phyloP scores from a whole-genome alignment of 2,888 invertebrate genomes.

The Linnaemya vulpina region DNA sequence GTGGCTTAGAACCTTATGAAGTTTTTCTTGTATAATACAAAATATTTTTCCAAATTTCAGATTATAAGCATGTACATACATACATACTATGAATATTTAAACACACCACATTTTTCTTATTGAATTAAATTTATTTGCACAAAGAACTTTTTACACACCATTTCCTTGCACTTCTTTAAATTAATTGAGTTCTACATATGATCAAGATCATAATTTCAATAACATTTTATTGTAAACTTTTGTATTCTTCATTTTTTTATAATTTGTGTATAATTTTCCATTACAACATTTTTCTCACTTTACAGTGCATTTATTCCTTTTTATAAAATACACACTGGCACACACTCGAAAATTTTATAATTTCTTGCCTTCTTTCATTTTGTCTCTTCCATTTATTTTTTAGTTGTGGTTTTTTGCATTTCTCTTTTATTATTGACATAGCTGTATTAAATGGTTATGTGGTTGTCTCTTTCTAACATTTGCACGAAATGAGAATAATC shows the following conservation, averaged over 20 bases:
- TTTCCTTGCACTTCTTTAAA: conserved; percentile 13
- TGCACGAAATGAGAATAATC: conserved; percentile 54
- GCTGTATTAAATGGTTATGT: conserved; percentile 22
- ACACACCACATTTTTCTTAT: conserved; percentile 28
- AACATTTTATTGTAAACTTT: conserved; percentile 21
- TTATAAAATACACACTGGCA: conserved; percentile 49
- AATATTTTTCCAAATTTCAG: conserved; percentile 34
- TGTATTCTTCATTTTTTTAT: conserved; percentile 44
- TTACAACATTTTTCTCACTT: conserved; percentile 70
- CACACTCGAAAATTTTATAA: conserved; percentile 62
- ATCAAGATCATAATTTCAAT: conserved; percentile 2
- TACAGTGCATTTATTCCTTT: conserved; percentile 46
- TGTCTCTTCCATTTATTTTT: conserved; percentile 71
- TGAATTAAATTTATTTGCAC: conserved; percentile 39
- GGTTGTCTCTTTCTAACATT: conserved; percentile 58
- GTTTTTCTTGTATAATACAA: conserved; percentile 47
- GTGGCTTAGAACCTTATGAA: conserved; percentile 44
- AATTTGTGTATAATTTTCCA: conserved; percentile 68
- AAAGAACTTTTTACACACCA: conserved; percentile 7
- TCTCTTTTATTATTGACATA: conserved; percentile 72
- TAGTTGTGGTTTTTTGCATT: conserved; percentile 70
- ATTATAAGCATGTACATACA: neutral
- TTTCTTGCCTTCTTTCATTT: conserved; percentile 68
- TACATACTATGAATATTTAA: conserved; percentile 8
- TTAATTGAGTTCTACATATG: conserved; percentile 31